A percentile compares a stretch with the other conserved stretches of the same genome.
phyloP scores from a whole-genome alignment of 2,113 vertebrate species.

The Pycnonotus jocosus region DNA sequence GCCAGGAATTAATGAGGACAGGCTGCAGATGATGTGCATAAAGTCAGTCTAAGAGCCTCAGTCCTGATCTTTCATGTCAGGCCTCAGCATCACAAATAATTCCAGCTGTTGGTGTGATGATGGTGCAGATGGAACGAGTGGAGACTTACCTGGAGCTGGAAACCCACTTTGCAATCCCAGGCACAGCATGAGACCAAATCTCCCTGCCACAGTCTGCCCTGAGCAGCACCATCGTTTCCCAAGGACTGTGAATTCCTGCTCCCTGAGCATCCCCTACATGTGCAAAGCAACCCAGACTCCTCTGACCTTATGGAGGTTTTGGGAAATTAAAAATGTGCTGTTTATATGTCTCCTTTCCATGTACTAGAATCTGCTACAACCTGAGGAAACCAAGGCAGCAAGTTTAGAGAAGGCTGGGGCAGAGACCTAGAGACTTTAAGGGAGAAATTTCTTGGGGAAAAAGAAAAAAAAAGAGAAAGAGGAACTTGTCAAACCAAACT shows the following conservation, averaged over 20 bases:
- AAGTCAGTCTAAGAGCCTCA: not conserved
- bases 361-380: not conserved
- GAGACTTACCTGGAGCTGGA: not conserved
- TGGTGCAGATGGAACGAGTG: not conserved
- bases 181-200: not conserved
- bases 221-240: not conserved
- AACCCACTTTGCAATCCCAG: not conserved
- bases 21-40: not conserved
- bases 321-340: not conserved
- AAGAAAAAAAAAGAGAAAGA: not conserved
- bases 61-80: not conserved
- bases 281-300: not conserved
- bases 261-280: fast-evolving
- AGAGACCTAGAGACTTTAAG: not conserved
- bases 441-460: not conserved
- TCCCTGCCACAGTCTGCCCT: not conserved
- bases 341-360: not conserved
- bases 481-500: not conserved
- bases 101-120: not conserved
- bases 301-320: not conserved
- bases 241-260: fast-evolving
- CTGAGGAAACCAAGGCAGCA: not conserved
- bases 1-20: not conserved
- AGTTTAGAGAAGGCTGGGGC: not conserved
- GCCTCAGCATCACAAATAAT: not conserved